Evolutionary conservation across 2,888 invertebrate genomes (phyloP).

Genomic region (Lathronympha strigana): DNA sequence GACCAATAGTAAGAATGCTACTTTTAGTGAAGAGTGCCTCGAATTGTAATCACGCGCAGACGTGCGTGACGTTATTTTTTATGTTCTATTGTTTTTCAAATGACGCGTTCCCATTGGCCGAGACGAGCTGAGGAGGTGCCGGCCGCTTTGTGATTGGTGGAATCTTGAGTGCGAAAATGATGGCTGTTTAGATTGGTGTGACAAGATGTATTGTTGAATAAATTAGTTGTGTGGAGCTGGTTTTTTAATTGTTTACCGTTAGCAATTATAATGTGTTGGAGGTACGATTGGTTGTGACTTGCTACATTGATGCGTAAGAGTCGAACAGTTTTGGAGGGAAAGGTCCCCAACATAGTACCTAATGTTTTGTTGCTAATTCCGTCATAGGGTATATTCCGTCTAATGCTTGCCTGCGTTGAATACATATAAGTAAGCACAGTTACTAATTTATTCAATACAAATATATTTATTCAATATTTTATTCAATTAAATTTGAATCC

Average conservation of each 20-base stretch:
- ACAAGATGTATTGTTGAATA: constrained; percentile 77
- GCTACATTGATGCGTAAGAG: background rate
- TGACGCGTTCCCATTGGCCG: constrained; percentile 64
- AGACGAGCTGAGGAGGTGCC: constrained; percentile 67
- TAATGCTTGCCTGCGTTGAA: no score
- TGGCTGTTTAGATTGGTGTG: constrained; percentile 74
- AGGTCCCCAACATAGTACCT: no score
- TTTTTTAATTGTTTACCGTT: constrained; percentile 52
- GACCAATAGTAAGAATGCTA: constrained; percentile 41
- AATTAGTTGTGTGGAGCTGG: constrained; percentile 65
- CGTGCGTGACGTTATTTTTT: constrained; percentile 78
- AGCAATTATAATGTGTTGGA: constrained; percentile 39
- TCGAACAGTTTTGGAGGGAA: background rate
- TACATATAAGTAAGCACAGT: no score
- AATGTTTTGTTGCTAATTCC: no score
- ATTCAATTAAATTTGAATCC: no score
- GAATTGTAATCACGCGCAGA: constrained; percentile 61
- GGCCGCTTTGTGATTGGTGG: constrained; percentile 64
- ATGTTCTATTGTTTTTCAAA: constrained; percentile 84
- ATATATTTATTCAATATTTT: no score
- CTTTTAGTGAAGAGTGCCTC: constrained; percentile 31
- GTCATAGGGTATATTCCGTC: no score
- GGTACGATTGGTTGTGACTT: constrained; percentile 26
- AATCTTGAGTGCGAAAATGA: constrained; percentile 76
- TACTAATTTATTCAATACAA: no score